Evolutionary conservation across 1,140 invertebrate genomes (phyloP).

Genomic region (Fopius arisanus): DNA sequence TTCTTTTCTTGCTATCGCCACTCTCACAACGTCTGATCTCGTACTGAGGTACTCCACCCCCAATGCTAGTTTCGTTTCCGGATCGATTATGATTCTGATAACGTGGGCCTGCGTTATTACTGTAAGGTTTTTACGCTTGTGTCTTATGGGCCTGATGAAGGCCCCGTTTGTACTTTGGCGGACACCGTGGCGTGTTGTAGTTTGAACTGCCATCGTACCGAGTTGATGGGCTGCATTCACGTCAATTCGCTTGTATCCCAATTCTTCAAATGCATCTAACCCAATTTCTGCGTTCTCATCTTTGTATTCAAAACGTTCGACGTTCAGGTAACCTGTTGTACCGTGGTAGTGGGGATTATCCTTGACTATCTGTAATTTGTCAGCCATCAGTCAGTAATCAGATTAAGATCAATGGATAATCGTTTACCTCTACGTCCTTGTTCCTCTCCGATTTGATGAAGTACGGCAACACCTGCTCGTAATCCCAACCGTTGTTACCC

Average conservation of each 20-base stretch:
- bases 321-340: constrained; percentile 57
- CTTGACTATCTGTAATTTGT: constrained; percentile 45
- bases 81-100: constrained; percentile 69
- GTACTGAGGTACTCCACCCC: constrained; percentile 70
- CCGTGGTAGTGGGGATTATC: constrained; percentile 63
- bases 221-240: constrained; percentile 64
- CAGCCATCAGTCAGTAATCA: too few relatives aligned
- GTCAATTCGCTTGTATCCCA: constrained; percentile 67
- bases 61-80: constrained; percentile 59
- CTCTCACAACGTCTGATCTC: constrained; percentile 38
- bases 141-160: constrained; percentile 65
- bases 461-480: constrained; percentile 70
- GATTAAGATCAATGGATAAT: too few relatives aligned
- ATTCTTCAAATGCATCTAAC: constrained; percentile 66
- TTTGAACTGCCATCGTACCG: constrained; percentile 72
- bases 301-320: constrained; percentile 59
- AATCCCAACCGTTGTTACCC: constrained; percentile 75
- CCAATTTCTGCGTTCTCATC: constrained; percentile 61
- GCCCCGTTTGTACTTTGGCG: constrained; percentile 72
- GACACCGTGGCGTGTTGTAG: constrained; percentile 71
- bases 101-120: constrained; percentile 70
- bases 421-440: constrained; percentile 53
- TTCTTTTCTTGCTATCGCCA: constrained; percentile 69
- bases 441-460: constrained; percentile 69
- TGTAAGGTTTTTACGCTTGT: constrained; percentile 72